Conservation (phyloP, 2,113 vertebrate genomes). For the Oncorhynchus tshawytscha region DNA sequence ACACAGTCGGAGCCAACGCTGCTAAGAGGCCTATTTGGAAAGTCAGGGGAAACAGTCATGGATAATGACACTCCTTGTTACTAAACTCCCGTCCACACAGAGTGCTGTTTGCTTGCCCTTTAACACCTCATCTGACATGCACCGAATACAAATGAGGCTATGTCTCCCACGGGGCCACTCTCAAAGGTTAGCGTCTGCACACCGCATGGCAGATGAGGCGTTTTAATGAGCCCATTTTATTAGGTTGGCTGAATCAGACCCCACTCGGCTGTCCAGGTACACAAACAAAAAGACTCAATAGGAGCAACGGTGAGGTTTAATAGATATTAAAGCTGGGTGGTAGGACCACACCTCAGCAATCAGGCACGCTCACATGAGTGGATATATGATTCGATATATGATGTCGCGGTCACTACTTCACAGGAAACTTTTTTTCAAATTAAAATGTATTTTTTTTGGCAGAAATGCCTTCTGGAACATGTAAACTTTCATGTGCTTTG, state of each 20-base stretch:
- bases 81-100: conserved; percentile 22
- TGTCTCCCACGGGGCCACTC: conserved; percentile 32
- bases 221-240: conserved; percentile 55
- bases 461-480: too few species aligned
- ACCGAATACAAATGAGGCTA: conserved; percentile 53
- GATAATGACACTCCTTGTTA: conserved; percentile 28
- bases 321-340: neutral
- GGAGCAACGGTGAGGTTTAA: neutral
- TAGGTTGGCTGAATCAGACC: conserved; percentile 29
- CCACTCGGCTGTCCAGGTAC: neutral
- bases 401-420: too few species aligned
- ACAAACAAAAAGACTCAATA: neutral
- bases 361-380: too few species aligned
- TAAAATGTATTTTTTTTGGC: too few species aligned
- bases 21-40: conserved; percentile 15
- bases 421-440: too few species aligned
- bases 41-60: conserved; percentile 23
- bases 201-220: conserved; percentile 47
- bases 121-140: conserved; percentile 35
- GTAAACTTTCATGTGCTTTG: too few species aligned
- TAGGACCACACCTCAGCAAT: neutral
- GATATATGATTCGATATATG: too few species aligned
- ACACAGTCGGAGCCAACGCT: conserved; percentile 1
- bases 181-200: conserved; percentile 55
- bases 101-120: conserved; percentile 47